Percentiles rank a stretch among this genome's conserved stretches.
Conservation (phyloP, 2,888 invertebrate genomes). For the Liodrosophila aerea region DNA sequence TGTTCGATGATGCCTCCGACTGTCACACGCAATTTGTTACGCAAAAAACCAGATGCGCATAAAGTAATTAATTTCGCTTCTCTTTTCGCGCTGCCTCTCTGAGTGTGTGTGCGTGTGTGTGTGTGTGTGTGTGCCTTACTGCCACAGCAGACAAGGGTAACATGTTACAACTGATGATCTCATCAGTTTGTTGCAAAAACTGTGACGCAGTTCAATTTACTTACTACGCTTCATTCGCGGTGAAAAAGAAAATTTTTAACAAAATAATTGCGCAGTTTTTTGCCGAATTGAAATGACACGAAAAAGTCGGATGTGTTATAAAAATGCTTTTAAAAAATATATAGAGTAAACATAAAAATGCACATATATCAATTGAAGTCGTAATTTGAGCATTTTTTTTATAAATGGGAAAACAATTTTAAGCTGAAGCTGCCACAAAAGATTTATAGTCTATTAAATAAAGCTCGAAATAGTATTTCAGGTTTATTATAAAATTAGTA, state of each 20-base stretch:
- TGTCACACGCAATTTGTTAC: conserved; percentile 58
- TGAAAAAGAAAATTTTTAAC: conserved; percentile 7
- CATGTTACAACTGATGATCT: conserved; percentile 22
- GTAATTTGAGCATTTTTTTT: too few species aligned
- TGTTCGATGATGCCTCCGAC: conserved; percentile 33
- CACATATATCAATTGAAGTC: background rate
- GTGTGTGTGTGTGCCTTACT: background rate
- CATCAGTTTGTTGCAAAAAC: conserved; percentile 27
- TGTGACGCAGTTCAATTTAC: conserved; percentile 52
- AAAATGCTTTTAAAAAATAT: too few species aligned
- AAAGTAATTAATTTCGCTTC: conserved; percentile 65
- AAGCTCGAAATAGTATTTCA: too few species aligned
- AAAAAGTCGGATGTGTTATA: too few species aligned
- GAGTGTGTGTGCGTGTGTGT: background rate
- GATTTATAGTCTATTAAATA: too few species aligned
- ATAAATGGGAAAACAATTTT: too few species aligned
- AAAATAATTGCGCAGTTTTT: conserved; percentile 41
- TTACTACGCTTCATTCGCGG: conserved; percentile 23
- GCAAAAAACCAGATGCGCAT: conserved; percentile 63
- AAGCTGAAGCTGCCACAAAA: too few species aligned
- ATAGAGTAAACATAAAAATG: too few species aligned
- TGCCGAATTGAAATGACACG: background rate
- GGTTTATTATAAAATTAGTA: too few species aligned
- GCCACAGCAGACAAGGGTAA: background rate
- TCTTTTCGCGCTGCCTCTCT: conserved; percentile 7